Percentiles rank a stretch among this genome's conserved stretches.
These are phyloP conservation scores for Eupithecia exiguata DNA, from an alignment of 2,888 invertebrate species.

Conservation along the genomic window DNA sequence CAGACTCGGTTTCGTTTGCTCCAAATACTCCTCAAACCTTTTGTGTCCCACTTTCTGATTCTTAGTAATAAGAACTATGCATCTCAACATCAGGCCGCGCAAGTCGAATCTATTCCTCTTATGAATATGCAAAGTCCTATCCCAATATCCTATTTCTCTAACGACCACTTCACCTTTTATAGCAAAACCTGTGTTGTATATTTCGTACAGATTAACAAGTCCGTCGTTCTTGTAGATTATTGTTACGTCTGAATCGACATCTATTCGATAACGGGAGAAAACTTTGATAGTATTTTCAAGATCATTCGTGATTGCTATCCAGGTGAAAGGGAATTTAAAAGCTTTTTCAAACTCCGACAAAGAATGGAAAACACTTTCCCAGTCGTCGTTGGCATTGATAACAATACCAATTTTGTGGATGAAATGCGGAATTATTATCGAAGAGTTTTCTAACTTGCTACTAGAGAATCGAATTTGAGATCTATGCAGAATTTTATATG, in stretches of 20 bases:
- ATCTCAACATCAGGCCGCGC: constrained; percentile 81
- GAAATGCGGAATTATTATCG: constrained; percentile 36
- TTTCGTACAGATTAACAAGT: constrained; percentile 68
- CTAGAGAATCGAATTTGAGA: constrained; percentile 50
- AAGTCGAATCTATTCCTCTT: constrained; percentile 76
- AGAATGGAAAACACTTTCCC: constrained; percentile 53
- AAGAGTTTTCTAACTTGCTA: constrained; percentile 35
- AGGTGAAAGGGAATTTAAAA: constrained; percentile 62
- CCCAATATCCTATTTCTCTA: constrained; percentile 77
- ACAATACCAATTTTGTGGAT: constrained; percentile 60
- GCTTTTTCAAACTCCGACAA: constrained; percentile 35
- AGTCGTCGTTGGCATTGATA: constrained; percentile 62
- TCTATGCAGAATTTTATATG: constrained; percentile 56
- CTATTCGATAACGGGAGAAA: constrained; percentile 66
- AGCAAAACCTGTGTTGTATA: constrained; percentile 79
- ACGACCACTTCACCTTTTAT: constrained; percentile 78
- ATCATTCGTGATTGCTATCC: constrained; percentile 66
- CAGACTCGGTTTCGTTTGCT: constrained; percentile 74
- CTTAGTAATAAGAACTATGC: constrained; percentile 75
- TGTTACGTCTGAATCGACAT: constrained; percentile 77
- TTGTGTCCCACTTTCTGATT: constrained; percentile 63
- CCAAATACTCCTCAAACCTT: constrained; percentile 77
- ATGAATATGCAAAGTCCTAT: constrained; percentile 60
- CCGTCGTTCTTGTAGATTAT: constrained; percentile 54
- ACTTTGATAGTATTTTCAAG: constrained; percentile 50